phyloP scores from a whole-genome alignment of 2,113 vertebrate species.

The Engystomops pustulosus region DNA sequence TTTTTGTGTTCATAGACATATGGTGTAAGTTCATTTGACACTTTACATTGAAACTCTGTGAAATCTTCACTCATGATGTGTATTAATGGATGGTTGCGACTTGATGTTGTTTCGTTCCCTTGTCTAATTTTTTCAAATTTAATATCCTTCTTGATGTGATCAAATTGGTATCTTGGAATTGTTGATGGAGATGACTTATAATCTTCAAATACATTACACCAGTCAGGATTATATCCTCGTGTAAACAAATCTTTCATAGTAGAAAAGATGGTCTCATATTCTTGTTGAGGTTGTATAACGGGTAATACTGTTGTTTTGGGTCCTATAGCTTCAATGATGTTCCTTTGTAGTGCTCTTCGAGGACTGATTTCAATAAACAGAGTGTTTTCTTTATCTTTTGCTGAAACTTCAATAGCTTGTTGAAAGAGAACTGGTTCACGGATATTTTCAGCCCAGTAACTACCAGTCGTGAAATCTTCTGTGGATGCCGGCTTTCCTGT shows the following conservation, averaged over 20 bases:
- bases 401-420: constrained; percentile 69
- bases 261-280: constrained; percentile 71
- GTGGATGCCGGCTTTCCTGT: constrained; percentile 70
- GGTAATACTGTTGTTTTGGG: constrained; percentile 71
- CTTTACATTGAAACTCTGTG: constrained; percentile 68
- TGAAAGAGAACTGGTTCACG: constrained; percentile 81
- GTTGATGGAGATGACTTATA: constrained; percentile 72
- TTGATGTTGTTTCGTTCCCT: constrained; percentile 54
- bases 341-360: constrained; percentile 76
- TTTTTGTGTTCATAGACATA: constrained; percentile 84
- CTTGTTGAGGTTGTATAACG: constrained; percentile 73
- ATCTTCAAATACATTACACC: constrained; percentile 77
- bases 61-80: constrained; percentile 61
- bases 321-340: constrained; percentile 81
- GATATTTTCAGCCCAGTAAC: constrained; percentile 84
- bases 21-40: constrained; percentile 65
- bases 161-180: constrained; percentile 83
- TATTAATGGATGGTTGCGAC: constrained; percentile 69
- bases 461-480: constrained; percentile 75
- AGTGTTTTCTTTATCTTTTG: constrained; percentile 66
- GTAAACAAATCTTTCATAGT: constrained; percentile 79
- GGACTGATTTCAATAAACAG: constrained; percentile 87
- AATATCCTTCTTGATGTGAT: constrained; percentile 70
- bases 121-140: constrained; percentile 71
- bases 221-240: constrained; percentile 76